These are phyloP conservation scores for Plusia festucae DNA, from an alignment of 2,888 invertebrate genomes.

Conservation along the genomic window DNA sequence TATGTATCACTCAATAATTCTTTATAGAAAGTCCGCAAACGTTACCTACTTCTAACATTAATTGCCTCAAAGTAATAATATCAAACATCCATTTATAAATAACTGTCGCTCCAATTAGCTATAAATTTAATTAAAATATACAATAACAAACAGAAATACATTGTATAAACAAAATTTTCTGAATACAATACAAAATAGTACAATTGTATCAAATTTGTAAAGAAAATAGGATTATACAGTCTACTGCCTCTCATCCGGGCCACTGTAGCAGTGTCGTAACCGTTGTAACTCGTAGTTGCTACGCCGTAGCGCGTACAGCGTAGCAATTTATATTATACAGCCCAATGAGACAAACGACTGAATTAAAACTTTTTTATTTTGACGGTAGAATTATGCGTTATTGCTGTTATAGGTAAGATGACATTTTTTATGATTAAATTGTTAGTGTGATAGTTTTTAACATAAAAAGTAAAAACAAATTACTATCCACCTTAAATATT, in stretches of 20 bases:
- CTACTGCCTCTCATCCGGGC: constrained; percentile 6
- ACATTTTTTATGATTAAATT: background rate
- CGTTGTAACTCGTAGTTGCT: constrained; percentile 21
- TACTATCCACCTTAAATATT: too few relatives aligned
- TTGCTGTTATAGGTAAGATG: background rate
- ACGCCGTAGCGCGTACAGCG: constrained; percentile 34
- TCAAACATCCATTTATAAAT: constrained; percentile 17
- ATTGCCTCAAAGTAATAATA: background rate
- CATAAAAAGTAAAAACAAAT: background rate
- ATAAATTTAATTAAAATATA: constrained; percentile 9
- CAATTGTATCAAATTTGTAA: constrained; percentile 15
- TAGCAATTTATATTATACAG: constrained; percentile 25
- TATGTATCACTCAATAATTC: constrained; percentile 4
- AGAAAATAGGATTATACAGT: constrained; percentile 23
- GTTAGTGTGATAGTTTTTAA: background rate
- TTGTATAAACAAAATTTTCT: background rate
- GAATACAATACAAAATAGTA: background rate
- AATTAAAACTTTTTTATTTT: constrained; percentile 5
- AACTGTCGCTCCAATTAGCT: constrained; percentile 33
- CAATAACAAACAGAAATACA: constrained; percentile 18
- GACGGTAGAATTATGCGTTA: background rate
- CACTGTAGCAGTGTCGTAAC: constrained; percentile 10
- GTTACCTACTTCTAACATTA: background rate
- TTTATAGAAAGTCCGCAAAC: background rate
- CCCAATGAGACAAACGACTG: background rate